Evolutionary conservation across 37 sponge, comb jelly and placozoan genomes (phyloP).

Genomic region (Spongia lamella): DNA sequence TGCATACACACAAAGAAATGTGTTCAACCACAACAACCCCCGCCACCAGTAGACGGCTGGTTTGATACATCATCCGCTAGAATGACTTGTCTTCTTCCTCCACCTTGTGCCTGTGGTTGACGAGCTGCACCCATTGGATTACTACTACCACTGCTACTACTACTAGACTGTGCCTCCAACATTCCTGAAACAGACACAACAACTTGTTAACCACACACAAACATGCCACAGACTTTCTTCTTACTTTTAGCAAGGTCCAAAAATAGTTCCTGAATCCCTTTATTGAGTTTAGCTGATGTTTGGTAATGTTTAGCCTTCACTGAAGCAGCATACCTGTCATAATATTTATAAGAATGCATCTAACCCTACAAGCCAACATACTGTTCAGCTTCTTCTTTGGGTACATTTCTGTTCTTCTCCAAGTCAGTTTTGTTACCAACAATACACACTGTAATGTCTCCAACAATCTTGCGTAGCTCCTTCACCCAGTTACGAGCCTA

Average conservation of each 20-base stretch:
- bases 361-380: slow-evolving; percentile 62
- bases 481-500: slow-evolving; percentile 96
- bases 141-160: too few species aligned
- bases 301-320: slow-evolving; percentile 87
- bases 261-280: slow-evolving; percentile 93
- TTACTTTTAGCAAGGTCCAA: slow-evolving; percentile 90
- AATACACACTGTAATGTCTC: slow-evolving; percentile 78
- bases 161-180: background rate
- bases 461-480: slow-evolving; percentile 92
- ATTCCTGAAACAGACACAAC: slow-evolving; percentile 10
- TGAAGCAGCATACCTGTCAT: slow-evolving; percentile 75
- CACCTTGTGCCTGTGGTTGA: background rate
- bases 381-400: slow-evolving; percentile 70
- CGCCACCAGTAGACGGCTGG: slow-evolving; percentile 3
- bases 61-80: slow-evolving; percentile 1
- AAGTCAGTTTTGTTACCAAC: slow-evolving; percentile 98
- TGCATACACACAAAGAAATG: too few species aligned
- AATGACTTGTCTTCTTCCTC: background rate
- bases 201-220: background rate
- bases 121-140: too few species aligned
- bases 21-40: slow-evolving; percentile 5
- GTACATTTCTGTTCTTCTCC: slow-evolving; percentile 89
- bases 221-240: slow-evolving; percentile 4
- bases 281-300: slow-evolving; percentile 96
- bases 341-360: too few species aligned